Percentiles rank a stretch among this genome's conserved stretches.
Conservation (phyloP, 2,888 invertebrate species). For the Himalopsyche anomala region DNA sequence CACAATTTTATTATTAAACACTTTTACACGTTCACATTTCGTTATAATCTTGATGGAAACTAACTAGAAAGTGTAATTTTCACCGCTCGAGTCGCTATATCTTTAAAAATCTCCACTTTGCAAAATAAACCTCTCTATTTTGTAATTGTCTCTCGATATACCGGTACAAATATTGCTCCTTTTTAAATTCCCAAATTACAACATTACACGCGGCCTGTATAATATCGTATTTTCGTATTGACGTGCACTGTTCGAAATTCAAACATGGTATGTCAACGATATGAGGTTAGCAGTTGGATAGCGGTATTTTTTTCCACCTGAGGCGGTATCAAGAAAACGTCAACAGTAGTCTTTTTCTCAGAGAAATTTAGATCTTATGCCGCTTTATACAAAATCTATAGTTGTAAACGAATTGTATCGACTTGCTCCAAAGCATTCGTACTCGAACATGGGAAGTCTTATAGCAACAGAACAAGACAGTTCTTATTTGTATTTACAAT, state of each 20-base stretch:
- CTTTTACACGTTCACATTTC: conserved; percentile 34
- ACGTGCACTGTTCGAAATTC: conserved; percentile 39
- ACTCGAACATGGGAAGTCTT: conserved; percentile 9
- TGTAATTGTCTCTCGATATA: neutral
- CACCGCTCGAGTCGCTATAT: conserved; percentile 16
- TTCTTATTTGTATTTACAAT: neutral
- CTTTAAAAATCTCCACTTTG: neutral
- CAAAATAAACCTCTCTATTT: neutral
- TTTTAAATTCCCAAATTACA: neutral
- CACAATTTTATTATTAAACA: conserved; percentile 16
- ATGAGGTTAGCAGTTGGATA: conserved; percentile 60
- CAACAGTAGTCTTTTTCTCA: neutral
- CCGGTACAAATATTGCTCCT: neutral
- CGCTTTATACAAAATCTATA: neutral
- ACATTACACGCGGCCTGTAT: conserved; percentile 7
- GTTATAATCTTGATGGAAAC: conserved; percentile 18
- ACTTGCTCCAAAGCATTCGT: neutral
- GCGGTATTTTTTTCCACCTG: conserved; percentile 60
- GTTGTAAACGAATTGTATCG: neutral
- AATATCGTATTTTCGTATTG: conserved; percentile 19
- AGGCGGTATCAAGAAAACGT: conserved; percentile 27
- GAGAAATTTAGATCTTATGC: conserved; percentile 1
- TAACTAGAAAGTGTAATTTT: conserved; percentile 15
- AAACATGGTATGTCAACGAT: conserved; percentile 58
- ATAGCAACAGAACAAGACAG: neutral